Evolutionary conservation across 2,797 vertebrate species (phyloP).

Genomic region (Cygnus olor): DNA sequence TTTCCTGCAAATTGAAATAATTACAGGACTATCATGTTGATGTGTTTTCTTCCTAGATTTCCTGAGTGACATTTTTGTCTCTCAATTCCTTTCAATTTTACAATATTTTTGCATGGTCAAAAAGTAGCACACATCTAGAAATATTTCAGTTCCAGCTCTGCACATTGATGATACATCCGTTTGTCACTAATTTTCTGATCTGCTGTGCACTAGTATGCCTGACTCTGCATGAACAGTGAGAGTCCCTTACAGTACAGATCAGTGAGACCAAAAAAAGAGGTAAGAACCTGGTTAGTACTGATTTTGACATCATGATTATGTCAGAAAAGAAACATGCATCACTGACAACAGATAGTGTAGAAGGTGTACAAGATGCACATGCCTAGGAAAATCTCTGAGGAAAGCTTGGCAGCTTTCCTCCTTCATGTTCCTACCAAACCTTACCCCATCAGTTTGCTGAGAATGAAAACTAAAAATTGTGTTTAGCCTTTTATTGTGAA

Average conservation of each 20-base stretch:
- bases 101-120: neutral
- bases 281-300: neutral
- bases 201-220: neutral
- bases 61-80: neutral
- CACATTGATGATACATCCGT: neutral
- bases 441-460: neutral
- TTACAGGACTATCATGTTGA: neutral
- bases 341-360: neutral
- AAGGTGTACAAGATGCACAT: neutral
- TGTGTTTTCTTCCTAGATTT: neutral
- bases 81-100: neutral
- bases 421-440: neutral
- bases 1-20: slow-evolving; percentile 11
- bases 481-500: neutral
- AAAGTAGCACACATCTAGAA: neutral
- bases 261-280: neutral
- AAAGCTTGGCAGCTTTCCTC: neutral
- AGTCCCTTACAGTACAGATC: neutral
- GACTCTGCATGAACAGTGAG: neutral
- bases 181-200: neutral
- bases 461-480: neutral
- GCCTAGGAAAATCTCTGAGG: neutral
- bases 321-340: neutral
- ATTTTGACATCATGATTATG: neutral
- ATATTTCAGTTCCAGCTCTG: neutral